Conservation (phyloP, 2,113 vertebrate species). For the Phoenicopterus ruber region DNA sequence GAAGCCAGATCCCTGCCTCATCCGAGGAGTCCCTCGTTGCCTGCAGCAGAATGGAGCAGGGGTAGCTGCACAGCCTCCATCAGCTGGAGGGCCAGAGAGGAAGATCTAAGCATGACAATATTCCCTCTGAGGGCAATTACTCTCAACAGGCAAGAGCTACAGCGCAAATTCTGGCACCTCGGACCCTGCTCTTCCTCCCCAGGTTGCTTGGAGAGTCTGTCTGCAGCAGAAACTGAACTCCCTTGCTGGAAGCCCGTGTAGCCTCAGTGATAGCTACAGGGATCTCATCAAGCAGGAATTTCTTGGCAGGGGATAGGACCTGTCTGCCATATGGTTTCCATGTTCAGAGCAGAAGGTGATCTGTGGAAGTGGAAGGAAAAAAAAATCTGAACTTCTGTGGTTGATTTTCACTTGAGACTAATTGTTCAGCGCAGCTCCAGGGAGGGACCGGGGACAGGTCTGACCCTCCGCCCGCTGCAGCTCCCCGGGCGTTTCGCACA, state of each 20-base stretch:
- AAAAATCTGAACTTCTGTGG: slow-evolving; percentile 20
- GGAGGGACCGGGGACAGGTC: background rate
- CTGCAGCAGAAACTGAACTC: slow-evolving; percentile 35
- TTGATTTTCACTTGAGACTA: slow-evolving; percentile 51
- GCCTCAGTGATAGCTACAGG: slow-evolving; percentile 52
- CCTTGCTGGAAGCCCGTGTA: slow-evolving; percentile 40
- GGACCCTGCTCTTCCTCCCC: background rate
- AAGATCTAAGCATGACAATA: background rate
- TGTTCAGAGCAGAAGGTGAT: slow-evolving; percentile 68
- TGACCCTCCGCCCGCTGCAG: background rate
- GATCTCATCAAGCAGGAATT: slow-evolving; percentile 68
- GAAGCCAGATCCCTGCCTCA: background rate
- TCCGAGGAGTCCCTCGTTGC: background rate
- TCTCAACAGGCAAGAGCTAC: slow-evolving; percentile 43
- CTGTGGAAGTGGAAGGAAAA: slow-evolving; percentile 40
- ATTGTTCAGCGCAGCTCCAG: background rate
- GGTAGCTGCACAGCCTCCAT: background rate
- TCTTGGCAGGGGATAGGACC: slow-evolving; percentile 66
- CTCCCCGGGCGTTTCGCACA: background rate
- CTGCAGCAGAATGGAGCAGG: background rate
- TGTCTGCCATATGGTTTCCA: slow-evolving; percentile 70
- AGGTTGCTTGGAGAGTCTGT: background rate
- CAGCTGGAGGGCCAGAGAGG: background rate
- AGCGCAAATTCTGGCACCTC: slow-evolving; percentile 27
- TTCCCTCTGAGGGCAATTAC: slow-evolving; percentile 40